A percentile compares a stretch with the other conserved stretches of the same genome.
Conservation (phyloP, 2,113 vertebrate genomes). For the Cinclus mexicanus region DNA sequence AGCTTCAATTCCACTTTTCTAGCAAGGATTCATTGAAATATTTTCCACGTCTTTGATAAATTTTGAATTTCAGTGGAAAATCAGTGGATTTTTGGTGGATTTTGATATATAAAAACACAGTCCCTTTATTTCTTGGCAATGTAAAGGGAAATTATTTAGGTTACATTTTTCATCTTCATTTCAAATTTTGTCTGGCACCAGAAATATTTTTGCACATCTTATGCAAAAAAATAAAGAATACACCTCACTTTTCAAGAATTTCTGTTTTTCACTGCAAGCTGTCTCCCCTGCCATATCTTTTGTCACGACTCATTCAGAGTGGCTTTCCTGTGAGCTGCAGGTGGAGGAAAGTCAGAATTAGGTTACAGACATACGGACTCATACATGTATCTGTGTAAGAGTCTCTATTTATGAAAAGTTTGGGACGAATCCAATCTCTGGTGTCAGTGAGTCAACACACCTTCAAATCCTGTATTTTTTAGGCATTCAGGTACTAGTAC, state of each 20-base stretch:
- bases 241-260: background rate
- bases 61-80: background rate
- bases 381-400: slow-evolving; percentile 25
- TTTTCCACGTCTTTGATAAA: background rate
- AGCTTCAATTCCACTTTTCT: background rate
- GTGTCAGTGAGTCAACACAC: slow-evolving; percentile 53
- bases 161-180: background rate
- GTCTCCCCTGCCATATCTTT: background rate
- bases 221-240: background rate
- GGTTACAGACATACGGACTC: slow-evolving; percentile 24
- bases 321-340: background rate
- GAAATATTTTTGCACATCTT: background rate
- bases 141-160: background rate
- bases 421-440: slow-evolving; percentile 46
- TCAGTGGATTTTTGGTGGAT: background rate
- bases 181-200: background rate
- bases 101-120: background rate
- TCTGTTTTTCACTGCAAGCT: background rate
- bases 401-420: slow-evolving; percentile 55
- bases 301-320: background rate
- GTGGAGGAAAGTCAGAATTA: slow-evolving; percentile 28
- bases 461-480: slow-evolving; percentile 52
- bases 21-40: background rate
- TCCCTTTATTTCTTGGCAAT: background rate
- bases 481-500: slow-evolving; percentile 6